These are phyloP conservation scores for Eutolmus rufibarbis DNA, from an alignment of 2,888 invertebrate genomes.

Conservation along the genomic window DNA sequence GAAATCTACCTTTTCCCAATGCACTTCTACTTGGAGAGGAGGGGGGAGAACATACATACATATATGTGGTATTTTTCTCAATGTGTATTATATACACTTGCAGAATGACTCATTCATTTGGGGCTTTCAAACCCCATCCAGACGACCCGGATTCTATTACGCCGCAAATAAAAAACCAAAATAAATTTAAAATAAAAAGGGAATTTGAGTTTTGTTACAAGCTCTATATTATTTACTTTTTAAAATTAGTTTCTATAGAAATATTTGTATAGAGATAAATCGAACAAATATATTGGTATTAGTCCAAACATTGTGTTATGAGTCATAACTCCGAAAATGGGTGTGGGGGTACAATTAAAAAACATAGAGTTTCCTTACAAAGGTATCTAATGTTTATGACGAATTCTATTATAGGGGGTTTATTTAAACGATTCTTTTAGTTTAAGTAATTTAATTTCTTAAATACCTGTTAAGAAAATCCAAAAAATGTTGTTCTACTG, in stretches of 20 bases:
- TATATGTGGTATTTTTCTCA: not conserved
- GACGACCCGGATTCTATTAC: slow-evolving; percentile 5
- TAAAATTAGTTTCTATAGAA: not conserved
- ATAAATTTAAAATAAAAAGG: not conserved
- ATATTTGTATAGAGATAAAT: not conserved
- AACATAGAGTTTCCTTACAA: not conserved
- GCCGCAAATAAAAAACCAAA: not conserved
- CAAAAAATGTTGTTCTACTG: not conserved
- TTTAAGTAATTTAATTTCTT: not conserved
- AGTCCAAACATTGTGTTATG: not conserved
- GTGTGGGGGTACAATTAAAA: slow-evolving; percentile 15
- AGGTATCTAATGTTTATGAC: not conserved
- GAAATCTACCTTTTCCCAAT: not conserved
- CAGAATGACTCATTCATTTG: slow-evolving; percentile 15
- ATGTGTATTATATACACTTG: not conserved
- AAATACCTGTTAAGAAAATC: slow-evolving; percentile 8
- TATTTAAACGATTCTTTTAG: not conserved
- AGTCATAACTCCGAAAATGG: slow-evolving; percentile 9
- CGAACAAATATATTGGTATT: not conserved
- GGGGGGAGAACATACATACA: not conserved
- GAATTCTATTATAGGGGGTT: not conserved
- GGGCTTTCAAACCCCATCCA: slow-evolving; percentile 1
- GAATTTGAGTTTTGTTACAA: not conserved
- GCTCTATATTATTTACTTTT: not conserved
- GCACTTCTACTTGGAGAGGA: not conserved